Conservation (phyloP, 2,113 vertebrate species). For the Aviceda subcristata region DNA sequence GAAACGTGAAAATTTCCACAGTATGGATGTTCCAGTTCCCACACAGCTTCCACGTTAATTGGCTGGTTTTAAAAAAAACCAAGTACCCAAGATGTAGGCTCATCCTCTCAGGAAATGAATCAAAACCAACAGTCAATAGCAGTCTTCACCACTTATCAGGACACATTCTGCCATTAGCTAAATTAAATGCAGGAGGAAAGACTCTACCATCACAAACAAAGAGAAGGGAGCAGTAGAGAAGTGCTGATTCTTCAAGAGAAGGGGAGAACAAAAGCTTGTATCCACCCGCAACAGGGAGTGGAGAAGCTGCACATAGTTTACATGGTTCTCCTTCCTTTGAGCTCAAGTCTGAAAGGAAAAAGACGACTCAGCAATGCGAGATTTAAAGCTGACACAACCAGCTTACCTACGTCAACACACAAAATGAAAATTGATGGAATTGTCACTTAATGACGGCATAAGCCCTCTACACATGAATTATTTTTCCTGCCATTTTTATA, state of each 20-base stretch:
- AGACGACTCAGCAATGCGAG: not conserved
- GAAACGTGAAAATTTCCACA: conserved; percentile 29
- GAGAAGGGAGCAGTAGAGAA: not conserved
- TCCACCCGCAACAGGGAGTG: not conserved
- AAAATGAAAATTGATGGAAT: not conserved
- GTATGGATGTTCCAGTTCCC: not conserved
- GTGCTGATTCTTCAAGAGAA: not conserved
- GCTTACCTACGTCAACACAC: not conserved
- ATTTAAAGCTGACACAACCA: not conserved
- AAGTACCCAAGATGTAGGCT: not conserved
- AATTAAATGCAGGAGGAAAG: not conserved
- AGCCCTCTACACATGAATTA: not conserved
- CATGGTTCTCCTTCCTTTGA: not conserved
- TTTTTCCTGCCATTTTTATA: not conserved
- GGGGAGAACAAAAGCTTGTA: not conserved
- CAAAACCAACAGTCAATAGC: not conserved
- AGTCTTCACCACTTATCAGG: not conserved
- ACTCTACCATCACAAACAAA: not conserved
- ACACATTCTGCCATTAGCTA: not conserved
- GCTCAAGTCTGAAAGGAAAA: not conserved
- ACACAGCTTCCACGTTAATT: conserved; percentile 25
- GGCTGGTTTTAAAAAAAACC: not conserved
- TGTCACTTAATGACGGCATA: not conserved
- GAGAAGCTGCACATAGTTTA: not conserved
- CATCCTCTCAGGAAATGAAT: not conserved